These are phyloP conservation scores for Lepus townsendii DNA, from an alignment of 2,797 vertebrate genomes.

Conservation along the genomic window DNA sequence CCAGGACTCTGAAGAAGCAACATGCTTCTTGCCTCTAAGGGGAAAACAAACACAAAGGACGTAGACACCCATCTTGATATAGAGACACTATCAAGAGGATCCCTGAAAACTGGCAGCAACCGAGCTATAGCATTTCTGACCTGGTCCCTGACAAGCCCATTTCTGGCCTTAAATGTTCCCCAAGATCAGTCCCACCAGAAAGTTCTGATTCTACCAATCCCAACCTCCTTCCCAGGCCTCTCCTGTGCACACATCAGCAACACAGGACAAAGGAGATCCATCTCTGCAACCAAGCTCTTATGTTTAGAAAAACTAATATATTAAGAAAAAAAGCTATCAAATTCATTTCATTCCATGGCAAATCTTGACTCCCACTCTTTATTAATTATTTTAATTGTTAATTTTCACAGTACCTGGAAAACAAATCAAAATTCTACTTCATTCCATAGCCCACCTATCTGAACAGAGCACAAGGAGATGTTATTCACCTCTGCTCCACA, in stretches of 20 bases:
- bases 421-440: conserved; percentile 19
- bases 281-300: neutral
- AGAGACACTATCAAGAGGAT: neutral
- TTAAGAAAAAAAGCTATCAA: neutral
- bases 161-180: neutral
- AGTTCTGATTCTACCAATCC: neutral
- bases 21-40: neutral
- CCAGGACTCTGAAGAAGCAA: neutral
- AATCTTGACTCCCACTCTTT: neutral
- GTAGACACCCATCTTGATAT: neutral
- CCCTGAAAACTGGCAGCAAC: neutral
- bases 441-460: neutral
- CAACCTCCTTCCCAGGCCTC: neutral
- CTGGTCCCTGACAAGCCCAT: neutral
- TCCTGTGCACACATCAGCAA: neutral
- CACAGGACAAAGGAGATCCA: neutral
- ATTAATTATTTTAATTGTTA: conserved; percentile 10
- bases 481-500: neutral
- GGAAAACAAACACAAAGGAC: neutral
- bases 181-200: neutral
- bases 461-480: neutral
- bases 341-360: neutral
- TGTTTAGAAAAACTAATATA: neutral
- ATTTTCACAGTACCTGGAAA: conserved; percentile 29
- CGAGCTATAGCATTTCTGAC: neutral